Conservation (phyloP, 2,797 vertebrate species). For the Selene dorsalis region DNA sequence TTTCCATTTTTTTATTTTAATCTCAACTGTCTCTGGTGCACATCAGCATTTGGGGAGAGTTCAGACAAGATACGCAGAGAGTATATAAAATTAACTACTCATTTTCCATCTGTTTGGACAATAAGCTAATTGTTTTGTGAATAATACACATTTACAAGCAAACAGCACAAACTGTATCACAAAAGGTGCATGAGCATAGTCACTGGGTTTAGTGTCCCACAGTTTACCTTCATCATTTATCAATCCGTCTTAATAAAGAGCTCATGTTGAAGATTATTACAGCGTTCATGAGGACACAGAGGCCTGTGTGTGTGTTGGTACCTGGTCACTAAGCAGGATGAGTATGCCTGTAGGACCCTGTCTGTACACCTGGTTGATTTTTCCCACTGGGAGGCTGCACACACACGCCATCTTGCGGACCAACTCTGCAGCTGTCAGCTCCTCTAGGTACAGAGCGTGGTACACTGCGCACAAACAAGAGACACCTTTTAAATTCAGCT, state of each 20-base stretch:
- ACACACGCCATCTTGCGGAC: constrained; percentile 92
- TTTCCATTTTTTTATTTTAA: too few species aligned
- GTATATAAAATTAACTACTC: too few species aligned
- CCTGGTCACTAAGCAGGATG: constrained; percentile 95
- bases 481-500: neutral
- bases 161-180: neutral
- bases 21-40: too few species aligned
- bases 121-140: neutral
- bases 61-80: too few species aligned
- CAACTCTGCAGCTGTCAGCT: constrained; percentile 92
- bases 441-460: constrained; percentile 95
- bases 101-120: too few species aligned
- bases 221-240: neutral
- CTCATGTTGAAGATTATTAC: neutral
- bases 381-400: constrained; percentile 91
- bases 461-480: constrained; percentile 83
- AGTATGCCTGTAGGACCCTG: constrained; percentile 95
- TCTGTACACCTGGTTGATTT: constrained; percentile 94
- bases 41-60: too few species aligned
- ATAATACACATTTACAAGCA: neutral
- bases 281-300: neutral
- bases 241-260: too few species aligned
- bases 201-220: neutral
- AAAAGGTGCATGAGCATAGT: neutral
- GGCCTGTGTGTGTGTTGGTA: constrained; percentile 52